A percentile compares a stretch with the other conserved stretches of the same genome.
Conservation (phyloP, 1,140 invertebrate genomes). For the Cherax quadricarinatus region DNA sequence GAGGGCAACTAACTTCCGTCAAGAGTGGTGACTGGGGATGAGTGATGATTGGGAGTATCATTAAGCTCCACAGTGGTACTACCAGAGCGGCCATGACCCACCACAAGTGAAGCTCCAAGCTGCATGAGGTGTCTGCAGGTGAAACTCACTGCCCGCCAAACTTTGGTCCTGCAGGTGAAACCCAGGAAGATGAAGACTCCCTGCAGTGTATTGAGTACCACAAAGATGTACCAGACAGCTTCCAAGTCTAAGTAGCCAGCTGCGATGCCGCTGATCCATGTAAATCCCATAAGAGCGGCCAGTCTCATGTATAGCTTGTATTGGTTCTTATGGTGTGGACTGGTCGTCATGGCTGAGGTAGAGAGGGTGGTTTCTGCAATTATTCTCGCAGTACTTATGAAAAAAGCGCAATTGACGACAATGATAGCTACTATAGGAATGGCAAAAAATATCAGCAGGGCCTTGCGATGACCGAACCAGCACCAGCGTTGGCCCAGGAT, state of each 20-base stretch:
- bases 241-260: constrained; percentile 78
- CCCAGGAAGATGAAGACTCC: constrained; percentile 81
- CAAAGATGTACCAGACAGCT: constrained; percentile 79
- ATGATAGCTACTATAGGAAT: constrained; percentile 78
- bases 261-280: constrained; percentile 80
- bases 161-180: constrained; percentile 78
- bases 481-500: constrained; percentile 78
- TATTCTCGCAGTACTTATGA: constrained; percentile 78
- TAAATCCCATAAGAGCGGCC: constrained; percentile 80
- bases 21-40: constrained; percentile 6
- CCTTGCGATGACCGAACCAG: constrained; percentile 80
- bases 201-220: constrained; percentile 80
- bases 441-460: constrained; percentile 80
- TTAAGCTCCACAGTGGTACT: constrained; percentile 14
- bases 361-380: constrained; percentile 78
- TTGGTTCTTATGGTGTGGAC: constrained; percentile 75
- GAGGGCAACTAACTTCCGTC: neutral
- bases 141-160: constrained; percentile 44
- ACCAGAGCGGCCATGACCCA: neutral
- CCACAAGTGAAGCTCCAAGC: constrained; percentile 21
- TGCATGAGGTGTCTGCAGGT: neutral
- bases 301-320: constrained; percentile 81
- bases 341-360: constrained; percentile 75
- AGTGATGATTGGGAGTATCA: neutral
- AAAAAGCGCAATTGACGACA: constrained; percentile 79